A percentile compares a stretch with the other conserved stretches of the same genome.
Conservation (phyloP, 2,797 vertebrate genomes). For the Protosalanx chinensis region DNA sequence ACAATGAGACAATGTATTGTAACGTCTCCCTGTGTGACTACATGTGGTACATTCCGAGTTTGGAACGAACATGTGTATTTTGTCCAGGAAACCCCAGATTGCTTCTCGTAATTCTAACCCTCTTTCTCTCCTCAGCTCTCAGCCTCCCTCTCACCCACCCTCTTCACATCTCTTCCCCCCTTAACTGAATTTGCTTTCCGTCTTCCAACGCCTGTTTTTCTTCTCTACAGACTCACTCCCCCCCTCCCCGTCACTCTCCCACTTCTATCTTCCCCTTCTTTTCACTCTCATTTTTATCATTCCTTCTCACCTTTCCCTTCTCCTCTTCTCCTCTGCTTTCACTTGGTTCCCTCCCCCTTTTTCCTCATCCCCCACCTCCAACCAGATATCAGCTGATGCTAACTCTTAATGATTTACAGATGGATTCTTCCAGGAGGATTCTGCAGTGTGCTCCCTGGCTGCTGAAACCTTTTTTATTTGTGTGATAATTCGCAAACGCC, state of each 20-base stretch:
- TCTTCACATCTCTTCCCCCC: not conserved
- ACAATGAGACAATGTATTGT: conserved; percentile 25
- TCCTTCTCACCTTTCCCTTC: not conserved
- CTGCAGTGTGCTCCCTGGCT: not conserved
- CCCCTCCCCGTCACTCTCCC: conserved; percentile 8
- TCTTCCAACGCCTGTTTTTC: conserved; percentile 13
- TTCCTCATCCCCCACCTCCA: not conserved
- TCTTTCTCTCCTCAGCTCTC: conserved; percentile 15
- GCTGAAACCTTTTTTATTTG: not conserved
- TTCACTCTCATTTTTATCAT: not conserved
- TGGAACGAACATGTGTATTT: conserved; percentile 24
- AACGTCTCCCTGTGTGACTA: conserved; percentile 17
- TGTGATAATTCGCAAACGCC: conserved; percentile 2
- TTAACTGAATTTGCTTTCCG: conserved; percentile 22
- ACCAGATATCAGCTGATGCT: conserved; percentile 27
- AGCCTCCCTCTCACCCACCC: conserved; percentile 17
- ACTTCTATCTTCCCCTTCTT: conserved; percentile 21
- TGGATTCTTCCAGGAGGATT: not conserved
- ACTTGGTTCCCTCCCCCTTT: not conserved
- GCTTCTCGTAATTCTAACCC: conserved; percentile 27
- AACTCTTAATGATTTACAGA: conserved; percentile 25
- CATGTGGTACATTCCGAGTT: conserved; percentile 36
- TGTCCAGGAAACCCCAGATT: conserved; percentile 40
- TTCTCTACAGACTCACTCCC: conserved; percentile 7
- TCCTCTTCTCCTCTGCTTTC: not conserved